Conservation (phyloP, 2,113 vertebrate species). For the Hippotragus niger region DNA sequence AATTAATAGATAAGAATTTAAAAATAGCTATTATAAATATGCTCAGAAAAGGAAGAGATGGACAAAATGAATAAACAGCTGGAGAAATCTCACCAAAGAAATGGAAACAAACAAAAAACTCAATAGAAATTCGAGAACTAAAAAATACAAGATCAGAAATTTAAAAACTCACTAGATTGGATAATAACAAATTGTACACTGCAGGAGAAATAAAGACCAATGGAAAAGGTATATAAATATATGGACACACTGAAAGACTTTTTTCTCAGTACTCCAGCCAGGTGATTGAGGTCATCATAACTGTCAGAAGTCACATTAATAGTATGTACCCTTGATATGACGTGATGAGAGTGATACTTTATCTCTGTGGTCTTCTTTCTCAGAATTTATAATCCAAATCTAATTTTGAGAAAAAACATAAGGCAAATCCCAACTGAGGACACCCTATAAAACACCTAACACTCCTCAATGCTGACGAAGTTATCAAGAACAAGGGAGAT, state of each 20-base stretch:
- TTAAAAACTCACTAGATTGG: not conserved
- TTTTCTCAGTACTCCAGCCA: not conserved
- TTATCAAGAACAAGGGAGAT: not conserved
- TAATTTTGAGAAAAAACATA: not conserved
- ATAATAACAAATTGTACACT: not conserved
- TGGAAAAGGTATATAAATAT: not conserved
- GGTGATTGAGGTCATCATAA: not conserved
- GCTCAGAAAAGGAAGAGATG: not conserved
- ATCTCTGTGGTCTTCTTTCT: not conserved
- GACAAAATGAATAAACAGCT: not conserved
- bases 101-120: not conserved
- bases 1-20: not conserved
- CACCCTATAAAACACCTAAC: not conserved
- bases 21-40: not conserved
- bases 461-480: not conserved
- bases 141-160: not conserved
- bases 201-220: not conserved
- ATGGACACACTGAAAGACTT: not conserved
- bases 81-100: not conserved
- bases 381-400: not conserved
- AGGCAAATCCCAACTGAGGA: not conserved
- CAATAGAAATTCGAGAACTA: not conserved
- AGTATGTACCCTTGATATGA: not conserved
- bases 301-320: not conserved
- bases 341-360: not conserved